Evolutionary conservation across 1,140 invertebrate species (phyloP), one percentile per base, ranked within the genome.

Genomic region (Drosophila chauvacae): DNA sequence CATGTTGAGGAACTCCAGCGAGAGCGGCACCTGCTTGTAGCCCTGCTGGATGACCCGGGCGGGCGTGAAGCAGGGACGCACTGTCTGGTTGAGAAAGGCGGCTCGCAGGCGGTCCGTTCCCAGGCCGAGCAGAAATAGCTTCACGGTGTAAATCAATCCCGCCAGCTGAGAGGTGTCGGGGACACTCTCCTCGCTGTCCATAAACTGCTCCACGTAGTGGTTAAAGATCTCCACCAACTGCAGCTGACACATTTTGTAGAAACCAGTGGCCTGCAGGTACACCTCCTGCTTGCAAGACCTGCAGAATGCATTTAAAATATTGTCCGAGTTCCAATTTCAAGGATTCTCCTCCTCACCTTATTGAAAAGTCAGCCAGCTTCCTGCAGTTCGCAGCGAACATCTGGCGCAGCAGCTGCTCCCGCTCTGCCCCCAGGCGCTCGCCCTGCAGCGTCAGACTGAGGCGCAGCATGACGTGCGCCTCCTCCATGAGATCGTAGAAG

Each of bases 401-500:
- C 35, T 69, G 68, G 2, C 88, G 77, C 30, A 92, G 60, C 20
- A 68, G 39, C 30, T 84, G 80, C 28, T 92, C 91, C 39, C 91
- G 66, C 3, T 90, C 91, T 7, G 45, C 26, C 1, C 37, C 59
- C 7, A 92, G 44, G 1, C 84, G 72, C 16, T 92, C 88, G 7
- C 80, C 90, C 51, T 92, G 87, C 33, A 92, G 57, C 2, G 85
- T 90, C 0, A 90, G 61, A 42, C 88, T 90, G 18, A 92, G 41
- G 1, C 91, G 61, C 7, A 92, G 35, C 88, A 92, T 92, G 5
- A 92, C 80, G 57, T 92, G 91, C 3, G 91, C 91, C 56, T 92
- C 91, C 56, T 92, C 91, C 90, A 92, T 91, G 30, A 92, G 79
- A 76, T 92, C 91, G 62, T 82, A 92, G 47, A 92, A 92, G 37